phyloP scores from a whole-genome alignment of 1,140 invertebrate species.

The Telenomus remus region DNA sequence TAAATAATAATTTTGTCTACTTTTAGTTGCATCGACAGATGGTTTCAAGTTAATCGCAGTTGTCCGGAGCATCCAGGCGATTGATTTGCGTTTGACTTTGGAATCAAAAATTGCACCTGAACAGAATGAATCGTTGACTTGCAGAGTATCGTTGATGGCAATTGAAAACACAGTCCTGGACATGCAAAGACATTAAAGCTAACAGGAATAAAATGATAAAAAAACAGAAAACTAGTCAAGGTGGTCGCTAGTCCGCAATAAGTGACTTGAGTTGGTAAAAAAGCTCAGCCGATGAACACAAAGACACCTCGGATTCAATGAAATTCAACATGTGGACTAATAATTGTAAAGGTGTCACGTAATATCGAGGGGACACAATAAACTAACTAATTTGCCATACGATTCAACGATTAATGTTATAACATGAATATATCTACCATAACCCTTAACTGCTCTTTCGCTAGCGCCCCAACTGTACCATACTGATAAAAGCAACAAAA shows the following conservation, averaged over 20 bases:
- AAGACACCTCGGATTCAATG: slow-evolving; percentile 47
- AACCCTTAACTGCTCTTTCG: slow-evolving; percentile 71
- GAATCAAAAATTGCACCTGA: slow-evolving; percentile 52
- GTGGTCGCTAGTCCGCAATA: slow-evolving; percentile 73
- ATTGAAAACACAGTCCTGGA: slow-evolving; percentile 47
- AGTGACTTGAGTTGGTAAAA: slow-evolving; percentile 65
- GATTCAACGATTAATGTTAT: slow-evolving; percentile 73
- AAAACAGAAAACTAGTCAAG: slow-evolving; percentile 74
- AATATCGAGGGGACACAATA: slow-evolving; percentile 29
- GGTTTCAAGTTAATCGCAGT: slow-evolving; percentile 98
- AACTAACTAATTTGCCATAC: slow-evolving; percentile 62
- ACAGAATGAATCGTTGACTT: slow-evolving; percentile 57
- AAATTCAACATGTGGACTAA: not conserved
- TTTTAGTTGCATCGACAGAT: slow-evolving; percentile 94
- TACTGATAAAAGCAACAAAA: slow-evolving; percentile 66
- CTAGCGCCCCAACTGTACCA: slow-evolving; percentile 71
- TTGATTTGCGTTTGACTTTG: slow-evolving; percentile 77
- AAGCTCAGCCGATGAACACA: slow-evolving; percentile 60
- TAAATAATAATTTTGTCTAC: slow-evolving; percentile 3
- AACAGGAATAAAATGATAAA: slow-evolving; percentile 54
- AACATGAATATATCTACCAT: slow-evolving; percentile 71
- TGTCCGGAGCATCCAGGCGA: slow-evolving; percentile 97
- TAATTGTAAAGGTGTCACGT: too few relatives aligned
- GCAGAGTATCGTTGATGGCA: slow-evolving; percentile 47
- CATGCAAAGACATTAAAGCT: slow-evolving; percentile 25